Conservation (phyloP, 2,888 invertebrate species). For the Brenthis daphne region DNA sequence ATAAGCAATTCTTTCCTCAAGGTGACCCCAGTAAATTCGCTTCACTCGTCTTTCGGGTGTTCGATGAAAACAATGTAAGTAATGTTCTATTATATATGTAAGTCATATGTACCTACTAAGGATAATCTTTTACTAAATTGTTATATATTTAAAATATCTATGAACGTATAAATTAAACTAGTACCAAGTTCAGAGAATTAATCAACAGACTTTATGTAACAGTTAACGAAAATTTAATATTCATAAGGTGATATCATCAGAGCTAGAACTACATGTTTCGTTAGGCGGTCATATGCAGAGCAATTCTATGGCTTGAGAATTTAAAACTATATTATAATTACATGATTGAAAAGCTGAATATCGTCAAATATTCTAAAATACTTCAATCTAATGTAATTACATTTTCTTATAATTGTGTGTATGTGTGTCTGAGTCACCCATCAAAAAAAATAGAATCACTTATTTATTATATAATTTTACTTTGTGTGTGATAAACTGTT, state of each 20-base stretch:
- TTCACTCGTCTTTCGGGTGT: conserved; percentile 98
- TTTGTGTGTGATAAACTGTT: too few species aligned
- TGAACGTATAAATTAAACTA: not conserved
- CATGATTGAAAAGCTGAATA: too few species aligned
- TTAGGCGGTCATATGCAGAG: not conserved
- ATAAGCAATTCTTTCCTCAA: conserved; percentile 99
- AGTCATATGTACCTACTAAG: not conserved
- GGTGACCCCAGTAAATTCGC: conserved; percentile 99
- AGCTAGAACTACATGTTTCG: conserved; percentile 1
- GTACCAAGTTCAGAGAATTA: conserved; percentile 6
- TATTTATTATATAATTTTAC: too few species aligned
- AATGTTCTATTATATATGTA: conserved; percentile 19
- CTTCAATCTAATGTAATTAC: too few species aligned
- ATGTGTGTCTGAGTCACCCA: too few species aligned
- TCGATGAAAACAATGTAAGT: conserved; percentile 99
- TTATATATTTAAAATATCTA: not conserved
- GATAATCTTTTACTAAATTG: not conserved
- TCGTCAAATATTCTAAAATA: too few species aligned
- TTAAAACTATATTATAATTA: not conserved
- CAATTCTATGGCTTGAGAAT: not conserved
- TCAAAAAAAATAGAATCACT: too few species aligned
- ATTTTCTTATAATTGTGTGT: too few species aligned
- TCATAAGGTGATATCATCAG: conserved; percentile 35
- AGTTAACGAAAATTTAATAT: conserved; percentile 43
- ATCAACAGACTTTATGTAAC: conserved; percentile 40